A percentile compares a stretch with the other conserved stretches of the same genome.
Conservation (phyloP, 1,140 invertebrate genomes). For the Pachyrhynchus sulphureomaculatus region DNA sequence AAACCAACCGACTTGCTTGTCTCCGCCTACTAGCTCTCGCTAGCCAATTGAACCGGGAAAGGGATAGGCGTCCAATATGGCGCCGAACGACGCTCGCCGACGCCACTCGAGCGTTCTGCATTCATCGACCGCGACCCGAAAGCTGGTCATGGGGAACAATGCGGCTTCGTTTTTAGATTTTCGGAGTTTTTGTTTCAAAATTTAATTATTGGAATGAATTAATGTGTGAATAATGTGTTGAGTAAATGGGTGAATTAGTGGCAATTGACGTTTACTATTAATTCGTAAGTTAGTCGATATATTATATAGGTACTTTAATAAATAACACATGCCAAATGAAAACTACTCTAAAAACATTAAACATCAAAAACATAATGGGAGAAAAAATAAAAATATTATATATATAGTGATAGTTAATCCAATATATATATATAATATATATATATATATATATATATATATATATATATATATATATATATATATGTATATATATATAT, state of each 20-base stretch:
- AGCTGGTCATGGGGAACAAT: conserved; percentile 23
- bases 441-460: too few species aligned
- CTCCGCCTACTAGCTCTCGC: conserved; percentile 39
- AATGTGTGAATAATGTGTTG: background rate
- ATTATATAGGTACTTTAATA: too few species aligned
- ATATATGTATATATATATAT: too few species aligned
- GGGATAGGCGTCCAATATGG: conserved; percentile 45
- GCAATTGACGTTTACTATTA: too few species aligned
- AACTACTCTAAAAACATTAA: too few species aligned
- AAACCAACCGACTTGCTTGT: conserved; percentile 30
- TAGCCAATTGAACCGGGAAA: conserved; percentile 38
- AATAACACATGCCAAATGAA: too few species aligned
- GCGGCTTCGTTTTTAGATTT: conserved; percentile 8
- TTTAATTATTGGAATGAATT: conserved; percentile 3
- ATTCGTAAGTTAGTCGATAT: too few species aligned
- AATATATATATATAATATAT: too few species aligned
- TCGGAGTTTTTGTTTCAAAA: background rate
- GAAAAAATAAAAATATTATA: too few species aligned
- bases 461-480: too few species aligned
- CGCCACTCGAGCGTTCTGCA: conserved; percentile 16
- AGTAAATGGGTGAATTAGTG: conserved; percentile 2
- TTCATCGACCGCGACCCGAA: conserved; percentile 27
- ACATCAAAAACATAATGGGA: too few species aligned
- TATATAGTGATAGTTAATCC: too few species aligned
- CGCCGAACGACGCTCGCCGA: conserved; percentile 38